Conservation (phyloP, 2,888 invertebrate genomes). For the Pilophorus perplexus region DNA sequence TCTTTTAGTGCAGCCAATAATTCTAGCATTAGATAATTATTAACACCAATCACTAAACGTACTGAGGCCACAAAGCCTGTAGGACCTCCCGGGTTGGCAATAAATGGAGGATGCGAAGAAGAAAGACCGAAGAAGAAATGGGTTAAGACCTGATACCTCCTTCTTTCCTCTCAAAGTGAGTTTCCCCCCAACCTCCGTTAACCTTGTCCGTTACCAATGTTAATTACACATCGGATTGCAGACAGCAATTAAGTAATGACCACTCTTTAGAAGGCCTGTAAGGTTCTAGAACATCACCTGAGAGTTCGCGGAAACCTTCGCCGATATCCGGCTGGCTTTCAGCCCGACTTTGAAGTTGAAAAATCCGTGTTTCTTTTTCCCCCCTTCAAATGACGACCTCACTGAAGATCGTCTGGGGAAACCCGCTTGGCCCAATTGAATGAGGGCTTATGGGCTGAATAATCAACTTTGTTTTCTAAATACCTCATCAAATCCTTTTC, state of each 20-base stretch:
- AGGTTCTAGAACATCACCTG: constrained; percentile 12
- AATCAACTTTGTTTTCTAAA: too few species aligned
- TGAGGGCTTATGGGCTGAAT: too few species aligned
- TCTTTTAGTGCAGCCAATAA: too few species aligned
- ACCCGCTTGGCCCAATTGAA: too few species aligned
- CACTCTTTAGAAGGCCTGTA: neutral
- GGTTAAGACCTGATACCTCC: constrained; percentile 35
- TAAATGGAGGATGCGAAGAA: too few species aligned
- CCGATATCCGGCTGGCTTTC: constrained; percentile 25
- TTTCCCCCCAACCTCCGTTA: constrained; percentile 24
- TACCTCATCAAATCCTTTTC: too few species aligned
- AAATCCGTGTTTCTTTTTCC: constrained; percentile 5
- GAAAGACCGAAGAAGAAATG: constrained; percentile 12
- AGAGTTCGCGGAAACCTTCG: constrained; percentile 20
- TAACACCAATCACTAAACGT: too few species aligned
- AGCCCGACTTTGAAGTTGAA: constrained; percentile 28
- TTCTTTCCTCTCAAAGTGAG: constrained; percentile 25
- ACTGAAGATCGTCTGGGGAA: too few species aligned
- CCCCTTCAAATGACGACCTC: too few species aligned
- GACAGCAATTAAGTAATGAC: constrained; percentile 39
- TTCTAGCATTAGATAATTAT: too few species aligned
- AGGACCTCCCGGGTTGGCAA: too few species aligned
- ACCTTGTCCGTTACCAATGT: constrained; percentile 37
- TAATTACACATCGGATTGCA: constrained; percentile 36
- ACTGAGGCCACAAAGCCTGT: too few species aligned